A percentile compares a stretch with the other conserved stretches of the same genome.
Conservation (phyloP, 2,797 vertebrate species). For the Fundulus diaphanus region DNA sequence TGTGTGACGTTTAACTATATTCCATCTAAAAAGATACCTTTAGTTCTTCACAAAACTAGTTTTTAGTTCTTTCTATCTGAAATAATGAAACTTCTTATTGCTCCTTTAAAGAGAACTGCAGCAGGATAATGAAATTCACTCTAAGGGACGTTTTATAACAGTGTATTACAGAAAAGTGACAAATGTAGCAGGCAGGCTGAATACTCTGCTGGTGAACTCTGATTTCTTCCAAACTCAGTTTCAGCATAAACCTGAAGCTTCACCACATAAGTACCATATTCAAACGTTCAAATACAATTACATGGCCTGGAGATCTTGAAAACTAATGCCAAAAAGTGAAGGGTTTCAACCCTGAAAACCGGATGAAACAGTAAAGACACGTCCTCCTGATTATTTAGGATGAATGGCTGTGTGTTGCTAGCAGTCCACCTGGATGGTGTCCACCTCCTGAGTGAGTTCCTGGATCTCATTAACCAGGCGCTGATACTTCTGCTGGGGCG, state of each 20-base stretch:
- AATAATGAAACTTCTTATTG: too few species aligned
- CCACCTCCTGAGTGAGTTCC: slow-evolving; percentile 91
- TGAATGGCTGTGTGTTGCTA: not conserved
- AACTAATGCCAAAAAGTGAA: not conserved
- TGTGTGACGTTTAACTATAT: too few species aligned
- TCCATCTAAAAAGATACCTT: too few species aligned
- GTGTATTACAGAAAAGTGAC: slow-evolving; percentile 9
- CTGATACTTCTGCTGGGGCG: slow-evolving; percentile 95
- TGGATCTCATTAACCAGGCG: slow-evolving; percentile 93
- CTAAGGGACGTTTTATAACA: slow-evolving; percentile 10
- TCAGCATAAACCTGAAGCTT: not conserved
- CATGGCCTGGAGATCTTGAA: not conserved
- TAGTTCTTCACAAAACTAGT: too few species aligned
- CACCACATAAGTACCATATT: not conserved
- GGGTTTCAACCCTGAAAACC: not conserved
- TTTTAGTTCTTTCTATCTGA: too few species aligned
- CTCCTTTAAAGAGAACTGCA: too few species aligned
- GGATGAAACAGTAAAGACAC: not conserved
- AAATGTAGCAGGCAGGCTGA: not conserved
- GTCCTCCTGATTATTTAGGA: not conserved
- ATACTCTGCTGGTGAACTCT: slow-evolving; percentile 2
- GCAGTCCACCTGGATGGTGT: slow-evolving; percentile 87
- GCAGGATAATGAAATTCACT: slow-evolving; percentile 1
- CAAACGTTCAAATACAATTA: slow-evolving; percentile 8
- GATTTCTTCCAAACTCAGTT: slow-evolving; percentile 22